These are phyloP conservation scores for Eretmochelys imbricata DNA, from an alignment of 2,113 vertebrate genomes.

Conservation along the genomic window DNA sequence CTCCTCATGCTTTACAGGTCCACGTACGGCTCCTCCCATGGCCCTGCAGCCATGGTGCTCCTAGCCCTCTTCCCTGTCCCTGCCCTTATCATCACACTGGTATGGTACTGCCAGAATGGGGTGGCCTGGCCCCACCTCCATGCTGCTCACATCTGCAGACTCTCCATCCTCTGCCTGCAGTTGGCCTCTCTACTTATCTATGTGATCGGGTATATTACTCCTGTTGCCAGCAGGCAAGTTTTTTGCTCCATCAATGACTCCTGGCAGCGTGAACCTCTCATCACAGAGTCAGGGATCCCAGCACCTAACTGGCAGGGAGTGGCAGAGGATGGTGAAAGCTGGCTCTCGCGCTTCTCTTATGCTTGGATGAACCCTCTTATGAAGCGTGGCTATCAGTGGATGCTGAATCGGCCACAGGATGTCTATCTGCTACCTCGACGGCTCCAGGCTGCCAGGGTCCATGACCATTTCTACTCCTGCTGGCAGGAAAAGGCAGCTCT, in stretches of 20 bases:
- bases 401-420: conserved; percentile 82
- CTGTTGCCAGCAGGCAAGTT: conserved; percentile 65
- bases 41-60: conserved; percentile 81
- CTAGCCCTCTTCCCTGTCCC: conserved; percentile 82
- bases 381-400: conserved; percentile 80
- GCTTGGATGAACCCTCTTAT: conserved; percentile 91
- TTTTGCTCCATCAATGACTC: conserved; percentile 72
- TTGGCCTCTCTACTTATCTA: conserved; percentile 82
- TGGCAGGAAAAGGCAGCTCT: conserved; percentile 78
- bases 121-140: conserved; percentile 69
- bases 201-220: conserved; percentile 79
- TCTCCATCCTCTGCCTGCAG: conserved; percentile 81
- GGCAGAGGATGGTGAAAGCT: conserved; percentile 91
- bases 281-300: conserved; percentile 51
- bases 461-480: conserved; percentile 80
- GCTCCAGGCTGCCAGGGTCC: conserved; percentile 81
- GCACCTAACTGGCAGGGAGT: conserved; percentile 76
- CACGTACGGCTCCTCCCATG: conserved; percentile 73
- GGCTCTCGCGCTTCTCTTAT: conserved; percentile 90
- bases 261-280: conserved; percentile 74
- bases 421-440: conserved; percentile 84
- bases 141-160: conserved; percentile 77
- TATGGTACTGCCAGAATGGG: conserved; percentile 76
- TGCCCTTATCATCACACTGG: conserved; percentile 82
- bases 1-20: conserved; percentile 79